Percentiles rank a stretch among this genome's conserved stretches.
These are phyloP conservation scores for Apamea sordens DNA, from an alignment of 2,888 invertebrate genomes.

Conservation along the genomic window DNA sequence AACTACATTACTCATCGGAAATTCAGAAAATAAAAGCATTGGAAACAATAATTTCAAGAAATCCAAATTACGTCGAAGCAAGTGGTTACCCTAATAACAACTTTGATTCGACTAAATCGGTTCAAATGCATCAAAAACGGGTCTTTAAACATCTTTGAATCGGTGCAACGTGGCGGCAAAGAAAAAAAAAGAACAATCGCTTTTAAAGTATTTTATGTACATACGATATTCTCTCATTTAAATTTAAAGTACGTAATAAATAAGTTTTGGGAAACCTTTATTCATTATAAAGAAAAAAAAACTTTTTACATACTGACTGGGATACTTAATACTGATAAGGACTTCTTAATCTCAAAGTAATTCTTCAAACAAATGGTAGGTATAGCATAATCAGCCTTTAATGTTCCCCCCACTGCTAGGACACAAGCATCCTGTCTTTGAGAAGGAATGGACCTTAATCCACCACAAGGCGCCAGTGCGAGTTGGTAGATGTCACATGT, in stretches of 20 bases:
- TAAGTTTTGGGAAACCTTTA: conserved; percentile 34
- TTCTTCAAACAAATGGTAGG: not conserved
- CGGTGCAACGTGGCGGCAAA: conserved; percentile 51
- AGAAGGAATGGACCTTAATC: not conserved
- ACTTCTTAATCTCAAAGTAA: not conserved
- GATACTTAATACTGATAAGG: not conserved
- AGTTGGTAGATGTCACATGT: not conserved
- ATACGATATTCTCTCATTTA: conserved; percentile 42
- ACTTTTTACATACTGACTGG: not conserved
- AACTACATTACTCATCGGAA: conserved; percentile 32
- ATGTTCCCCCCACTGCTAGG: not conserved
- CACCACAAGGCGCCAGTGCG: not conserved
- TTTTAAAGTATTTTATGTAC: conserved; percentile 46
- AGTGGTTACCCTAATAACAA: conserved; percentile 58
- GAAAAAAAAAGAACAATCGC: conserved; percentile 28
- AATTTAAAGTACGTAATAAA: conserved; percentile 49
- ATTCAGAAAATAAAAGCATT: conserved; percentile 27
- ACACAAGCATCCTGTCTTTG: not conserved
- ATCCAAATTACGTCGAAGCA: conserved; percentile 27
- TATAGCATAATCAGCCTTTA: not conserved
- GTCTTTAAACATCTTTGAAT: conserved; percentile 52
- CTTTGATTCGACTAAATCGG: conserved; percentile 64
- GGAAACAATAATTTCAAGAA: conserved; percentile 26
- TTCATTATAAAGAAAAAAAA: conserved; percentile 1
- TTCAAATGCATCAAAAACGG: conserved; percentile 66